Conservation (phyloP, 2,888 invertebrate species). For the Heteromurus nitidus region DNA sequence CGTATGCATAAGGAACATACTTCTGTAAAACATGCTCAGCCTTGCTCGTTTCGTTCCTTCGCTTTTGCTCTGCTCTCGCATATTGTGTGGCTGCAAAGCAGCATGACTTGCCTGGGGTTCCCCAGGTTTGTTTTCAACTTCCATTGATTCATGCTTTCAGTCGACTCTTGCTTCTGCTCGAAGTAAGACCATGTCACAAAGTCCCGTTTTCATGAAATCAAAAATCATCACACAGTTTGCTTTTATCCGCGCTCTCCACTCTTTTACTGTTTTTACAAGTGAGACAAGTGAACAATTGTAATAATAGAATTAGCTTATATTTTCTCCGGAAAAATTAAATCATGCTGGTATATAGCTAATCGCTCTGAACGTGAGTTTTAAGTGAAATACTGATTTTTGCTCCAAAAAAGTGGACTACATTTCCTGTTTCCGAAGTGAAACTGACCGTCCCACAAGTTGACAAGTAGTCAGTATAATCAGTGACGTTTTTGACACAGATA, state of each 20-base stretch:
- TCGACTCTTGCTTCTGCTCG: constrained; percentile 60
- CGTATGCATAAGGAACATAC: too few relatives aligned
- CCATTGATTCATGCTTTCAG: constrained; percentile 64
- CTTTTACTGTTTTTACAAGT: too few relatives aligned
- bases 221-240: too few relatives aligned
- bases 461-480: constrained; percentile 8
- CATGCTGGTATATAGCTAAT: too few relatives aligned
- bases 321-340: too few relatives aligned
- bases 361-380: too few relatives aligned
- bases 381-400: neutral
- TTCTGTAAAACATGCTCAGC: neutral
- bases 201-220: neutral
- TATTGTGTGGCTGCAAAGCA: neutral
- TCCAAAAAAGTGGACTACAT: neutral
- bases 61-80: constrained; percentile 3
- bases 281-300: too few relatives aligned
- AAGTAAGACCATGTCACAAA: constrained; percentile 45
- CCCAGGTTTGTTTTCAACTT: constrained; percentile 50
- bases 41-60: neutral
- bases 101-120: constrained; percentile 36
- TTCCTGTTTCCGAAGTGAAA: neutral
- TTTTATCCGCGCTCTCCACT: too few relatives aligned
- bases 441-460: neutral
- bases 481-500: constrained; percentile 10
- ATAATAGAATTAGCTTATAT: too few relatives aligned